phyloP scores from a whole-genome alignment of 2,797 vertebrate species.

The Myotis planiceps region DNA sequence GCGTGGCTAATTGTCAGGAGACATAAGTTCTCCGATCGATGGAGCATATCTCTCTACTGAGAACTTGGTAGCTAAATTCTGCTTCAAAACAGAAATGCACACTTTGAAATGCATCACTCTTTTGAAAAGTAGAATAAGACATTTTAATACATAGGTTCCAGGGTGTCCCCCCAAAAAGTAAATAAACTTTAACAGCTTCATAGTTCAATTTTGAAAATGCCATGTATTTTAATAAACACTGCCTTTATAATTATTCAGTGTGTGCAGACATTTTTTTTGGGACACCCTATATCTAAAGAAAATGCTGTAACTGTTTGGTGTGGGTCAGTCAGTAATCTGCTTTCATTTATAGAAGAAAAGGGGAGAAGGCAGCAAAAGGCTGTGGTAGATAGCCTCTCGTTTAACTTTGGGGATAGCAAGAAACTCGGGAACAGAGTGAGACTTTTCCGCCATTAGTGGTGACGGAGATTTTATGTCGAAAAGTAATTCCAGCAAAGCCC shows the following conservation, averaged over 20 bases:
- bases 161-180: too few species aligned
- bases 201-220: too few species aligned
- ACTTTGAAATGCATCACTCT: background rate
- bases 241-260: too few species aligned
- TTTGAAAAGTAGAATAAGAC: background rate
- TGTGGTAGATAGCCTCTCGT: background rate
- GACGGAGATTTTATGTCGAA: background rate
- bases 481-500: slow-evolving; percentile 46
- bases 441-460: slow-evolving; percentile 36
- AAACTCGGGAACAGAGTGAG: background rate
- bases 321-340: background rate
- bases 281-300: background rate
- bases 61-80: background rate
- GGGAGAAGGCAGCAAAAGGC: background rate
- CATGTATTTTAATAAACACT: too few species aligned
- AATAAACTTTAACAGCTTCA: too few species aligned
- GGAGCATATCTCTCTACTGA: background rate
- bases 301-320: background rate
- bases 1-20: background rate
- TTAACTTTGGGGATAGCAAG: background rate
- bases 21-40: background rate
- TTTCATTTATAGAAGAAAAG: background rate
- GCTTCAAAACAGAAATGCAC: background rate
- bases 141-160: background rate
- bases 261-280: too few species aligned